Percentiles rank a stretch among this genome's conserved stretches.
Evolutionary conservation across 2,113 vertebrate genomes (phyloP).

Genomic region (Amazona guildingii): DNA sequence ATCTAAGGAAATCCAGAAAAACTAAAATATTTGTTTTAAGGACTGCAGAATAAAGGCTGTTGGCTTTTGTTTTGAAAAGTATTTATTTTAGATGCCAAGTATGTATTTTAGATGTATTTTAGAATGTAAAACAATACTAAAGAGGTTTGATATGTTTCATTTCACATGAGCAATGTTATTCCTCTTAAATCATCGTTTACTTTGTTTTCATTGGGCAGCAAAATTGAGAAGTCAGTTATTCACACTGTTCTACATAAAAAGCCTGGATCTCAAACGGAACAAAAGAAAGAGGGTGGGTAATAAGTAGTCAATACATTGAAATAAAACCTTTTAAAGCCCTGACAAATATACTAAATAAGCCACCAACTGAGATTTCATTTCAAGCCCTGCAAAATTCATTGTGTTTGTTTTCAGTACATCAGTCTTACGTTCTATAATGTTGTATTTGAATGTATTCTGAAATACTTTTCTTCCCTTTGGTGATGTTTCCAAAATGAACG

Average conservation of each 20-base stretch:
- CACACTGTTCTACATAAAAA: not conserved
- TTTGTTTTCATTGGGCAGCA: not conserved
- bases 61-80: not conserved
- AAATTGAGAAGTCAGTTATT: not conserved
- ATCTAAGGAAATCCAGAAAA: not conserved
- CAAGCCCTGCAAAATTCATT: not conserved
- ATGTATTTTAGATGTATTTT: not conserved
- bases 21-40: fast-evolving
- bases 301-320: not conserved
- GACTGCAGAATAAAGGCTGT: not conserved
- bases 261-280: not conserved
- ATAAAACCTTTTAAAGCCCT: not conserved
- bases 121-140: not conserved
- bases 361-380: not conserved
- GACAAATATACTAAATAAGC: not conserved
- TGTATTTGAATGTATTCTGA: not conserved
- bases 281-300: not conserved
- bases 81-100: not conserved
- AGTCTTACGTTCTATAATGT: not conserved
- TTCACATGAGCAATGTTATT: not conserved
- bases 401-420: not conserved
- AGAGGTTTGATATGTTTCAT: not conserved
- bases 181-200: not conserved
- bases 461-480: not conserved
- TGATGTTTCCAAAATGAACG: not conserved